Evolutionary conservation across 2,888 invertebrate species (phyloP), one percentile per base, ranked within the genome.

Genomic region (Cistogaster globosa): DNA sequence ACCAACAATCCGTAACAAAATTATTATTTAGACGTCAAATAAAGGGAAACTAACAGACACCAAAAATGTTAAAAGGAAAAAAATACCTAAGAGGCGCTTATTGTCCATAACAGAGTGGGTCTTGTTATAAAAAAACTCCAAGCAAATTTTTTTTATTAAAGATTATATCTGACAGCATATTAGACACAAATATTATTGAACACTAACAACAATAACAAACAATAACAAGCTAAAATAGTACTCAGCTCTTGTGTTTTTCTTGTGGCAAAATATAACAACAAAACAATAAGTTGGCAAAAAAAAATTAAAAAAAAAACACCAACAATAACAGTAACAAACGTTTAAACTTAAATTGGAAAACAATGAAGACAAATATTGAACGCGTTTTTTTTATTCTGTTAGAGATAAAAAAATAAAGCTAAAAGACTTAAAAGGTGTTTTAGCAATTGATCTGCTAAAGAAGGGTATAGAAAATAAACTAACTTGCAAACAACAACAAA

Each of bases 131-230:
- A n/a, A 42, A 53, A 68, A 32, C 1, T 5, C 51, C 62, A 69
- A 71, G n/a, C 8, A 45, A 2, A 14, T 26, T 38, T 42, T 58
- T 26, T 38, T 42, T 58, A 78, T 69, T 78, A 82, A 74, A 60
- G 85, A 85, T 85, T 82, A 45, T 62, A 71, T 82, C 82, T 65
- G 75, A 82, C 82, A 85, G 85, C 57, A 71, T 85, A 75, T 85
- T 85, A 85, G 82, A 82, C 82, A 79, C 78, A 78, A 45, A 78
- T 72, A 82, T 79, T 85, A 75, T 82, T 81, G 63, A 68, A 53
- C 60, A 18, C 9, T 16, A 51, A 16, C 72, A 72, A 36, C 60
- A 72, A 72, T 53, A 68, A 36, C 53, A 36, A 16, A 42, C 18
- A 32, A 32, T 6, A 38, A 62, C 48, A 11, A 48, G 36, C 20